Evolutionary conservation across 1,140 invertebrate genomes (phyloP).

Genomic region (Drosophila sulfurigaster): DNA sequence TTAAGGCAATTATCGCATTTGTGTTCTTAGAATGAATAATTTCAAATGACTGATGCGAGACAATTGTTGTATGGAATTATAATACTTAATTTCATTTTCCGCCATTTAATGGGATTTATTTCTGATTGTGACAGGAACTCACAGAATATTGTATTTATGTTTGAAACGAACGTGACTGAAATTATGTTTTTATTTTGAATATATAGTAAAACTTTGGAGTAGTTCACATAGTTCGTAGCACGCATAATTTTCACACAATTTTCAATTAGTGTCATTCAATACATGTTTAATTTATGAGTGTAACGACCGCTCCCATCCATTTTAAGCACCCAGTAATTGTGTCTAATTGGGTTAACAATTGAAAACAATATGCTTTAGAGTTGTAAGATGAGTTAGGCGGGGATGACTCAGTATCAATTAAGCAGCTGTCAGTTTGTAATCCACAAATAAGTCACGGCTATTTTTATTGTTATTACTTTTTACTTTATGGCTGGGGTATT

Average conservation of each 20-base stretch:
- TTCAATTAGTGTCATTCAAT: not conserved
- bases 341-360: slow-evolving; percentile 48
- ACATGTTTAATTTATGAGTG: slow-evolving; percentile 5
- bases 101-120: too few species aligned
- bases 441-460: slow-evolving; percentile 50
- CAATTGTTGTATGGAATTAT: not conserved
- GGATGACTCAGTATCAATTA: slow-evolving; percentile 47
- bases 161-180: too few species aligned
- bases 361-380: slow-evolving; percentile 2
- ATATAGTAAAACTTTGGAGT: too few species aligned
- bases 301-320: not conserved
- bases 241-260: too few species aligned
- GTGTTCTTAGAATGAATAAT: not conserved
- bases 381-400: not conserved
- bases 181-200: too few species aligned
- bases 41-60: not conserved
- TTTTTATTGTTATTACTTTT: slow-evolving; percentile 16
- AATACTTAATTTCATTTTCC: too few species aligned
- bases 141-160: too few species aligned
- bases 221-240: too few species aligned
- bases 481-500: not conserved
- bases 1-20: slow-evolving; percentile 43
- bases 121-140: too few species aligned
- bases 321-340: slow-evolving; percentile 27
- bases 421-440: slow-evolving; percentile 25